Percentiles rank a stretch among this genome's conserved stretches.
Conservation (phyloP, 1,140 invertebrate genomes). For the Sitobion miscanthi region DNA sequence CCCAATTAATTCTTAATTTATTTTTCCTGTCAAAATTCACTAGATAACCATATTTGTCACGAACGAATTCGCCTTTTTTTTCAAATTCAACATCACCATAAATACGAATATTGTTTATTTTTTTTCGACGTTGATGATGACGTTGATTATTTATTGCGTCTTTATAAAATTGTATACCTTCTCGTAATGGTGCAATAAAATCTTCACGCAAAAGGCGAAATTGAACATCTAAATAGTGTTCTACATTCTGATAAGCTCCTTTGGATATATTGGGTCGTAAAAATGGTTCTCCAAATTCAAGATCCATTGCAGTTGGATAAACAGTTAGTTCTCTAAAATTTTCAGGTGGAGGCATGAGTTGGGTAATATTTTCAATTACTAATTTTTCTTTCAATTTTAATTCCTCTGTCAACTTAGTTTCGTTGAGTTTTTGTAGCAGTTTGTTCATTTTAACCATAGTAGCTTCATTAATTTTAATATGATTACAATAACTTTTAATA, state of each 20-base stretch:
- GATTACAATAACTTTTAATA: slow-evolving; percentile 32
- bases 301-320: slow-evolving; percentile 54
- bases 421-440: slow-evolving; percentile 47
- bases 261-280: slow-evolving; percentile 69
- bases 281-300: slow-evolving; percentile 60
- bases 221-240: slow-evolving; percentile 81
- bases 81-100: slow-evolving; percentile 53
- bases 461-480: slow-evolving; percentile 50
- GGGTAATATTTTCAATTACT: slow-evolving; percentile 5
- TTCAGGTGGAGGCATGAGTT: slow-evolving; percentile 52
- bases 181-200: slow-evolving; percentile 69
- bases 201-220: slow-evolving; percentile 79
- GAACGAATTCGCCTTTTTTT: not conserved
- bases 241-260: slow-evolving; percentile 69
- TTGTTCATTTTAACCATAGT: slow-evolving; percentile 15
- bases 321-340: slow-evolving; percentile 57
- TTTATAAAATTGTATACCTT: slow-evolving; percentile 65
- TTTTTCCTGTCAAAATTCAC: not conserved
- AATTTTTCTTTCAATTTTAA: slow-evolving; percentile 49
- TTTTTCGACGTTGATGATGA: slow-evolving; percentile 34
- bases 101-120: slow-evolving; percentile 55
- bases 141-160: slow-evolving; percentile 56
- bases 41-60: not conserved
- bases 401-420: slow-evolving; percentile 34
- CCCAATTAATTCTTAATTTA: not conserved